Percentiles rank a stretch among this genome's conserved stretches.
phyloP scores from a whole-genome alignment of 2,113 vertebrate species.

The Neolamprologus cancellatus region DNA sequence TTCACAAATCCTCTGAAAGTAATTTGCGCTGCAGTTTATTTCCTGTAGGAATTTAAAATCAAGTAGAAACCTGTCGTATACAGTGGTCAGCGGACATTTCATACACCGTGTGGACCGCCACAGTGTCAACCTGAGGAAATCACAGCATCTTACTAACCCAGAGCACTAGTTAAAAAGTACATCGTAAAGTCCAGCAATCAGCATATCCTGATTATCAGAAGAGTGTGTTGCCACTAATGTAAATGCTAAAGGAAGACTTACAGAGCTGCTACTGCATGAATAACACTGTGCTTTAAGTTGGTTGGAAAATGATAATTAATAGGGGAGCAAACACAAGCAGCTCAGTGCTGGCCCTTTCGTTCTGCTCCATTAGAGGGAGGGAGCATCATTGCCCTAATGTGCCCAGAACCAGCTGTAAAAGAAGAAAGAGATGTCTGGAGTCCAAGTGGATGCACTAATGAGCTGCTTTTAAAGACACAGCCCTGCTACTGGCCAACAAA shows the following conservation, averaged over 20 bases:
- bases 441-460: conserved; percentile 56
- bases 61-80: background rate
- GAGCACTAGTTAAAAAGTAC: background rate
- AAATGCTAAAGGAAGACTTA: conserved; percentile 4
- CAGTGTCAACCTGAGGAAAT: background rate
- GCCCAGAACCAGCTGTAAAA: conserved; percentile 33
- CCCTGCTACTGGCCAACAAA: conserved; percentile 23
- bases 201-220: conserved; percentile 2
- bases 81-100: background rate
- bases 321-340: conserved; percentile 37
- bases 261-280: background rate
- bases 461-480: conserved; percentile 51
- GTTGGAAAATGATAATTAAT: conserved; percentile 50
- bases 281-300: conserved; percentile 1
- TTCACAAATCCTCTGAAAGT: background rate
- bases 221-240: background rate
- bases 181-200: background rate
- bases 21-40: background rate
- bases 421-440: conserved; percentile 43
- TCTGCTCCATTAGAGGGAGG: conserved; percentile 58
- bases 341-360: conserved; percentile 20
- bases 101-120: background rate
- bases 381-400: conserved; percentile 43
- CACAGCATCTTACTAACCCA: background rate
- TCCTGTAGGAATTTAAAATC: background rate